Base-by-base conservation (phyloP, 2,113 vertebrate species). In the Dicaeum eximium region DNA sequence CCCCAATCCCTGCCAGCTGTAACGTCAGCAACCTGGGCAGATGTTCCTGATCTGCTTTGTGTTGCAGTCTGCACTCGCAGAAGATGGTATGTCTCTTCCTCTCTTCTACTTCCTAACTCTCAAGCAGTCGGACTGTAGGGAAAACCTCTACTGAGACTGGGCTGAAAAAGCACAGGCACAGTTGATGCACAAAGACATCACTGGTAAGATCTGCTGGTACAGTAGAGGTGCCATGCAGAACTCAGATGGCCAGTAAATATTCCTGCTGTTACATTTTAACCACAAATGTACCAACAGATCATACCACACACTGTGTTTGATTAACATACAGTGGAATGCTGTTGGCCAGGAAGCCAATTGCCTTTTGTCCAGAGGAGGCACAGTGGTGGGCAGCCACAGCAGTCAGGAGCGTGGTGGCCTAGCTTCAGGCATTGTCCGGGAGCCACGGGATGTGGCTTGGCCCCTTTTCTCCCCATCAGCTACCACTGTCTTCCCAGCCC, bases 361-460 rank as follows among this genome's bases (percentile, higher is more conserved):
- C 22, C 31, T 50, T 35, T 64, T 40, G 37, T 51, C 50, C 51
- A 31, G 6, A 22, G 72, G 23, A 62, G 50, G 11, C n/a, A 28
- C 3, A 11, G 48, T 48, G 56, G 16, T 51, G 37, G 30, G 37
- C 89, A 92, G 90, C 33, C 33, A 11, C 2, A 2, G 67, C 54
- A 66, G 37, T 15, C 72, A 72, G 53, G 8, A 60, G 27, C 1
- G 1, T 4, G 13, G n/a, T 66, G 25, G 4, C 5, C 7, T 45
- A 33, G 53, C 24, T 72, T 60, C 57, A 51, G 40, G 18, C 54
- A 25, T 51, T 0, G 0, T 45, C 69, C 24, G 12, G n/a, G 27
- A 77, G n/a, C 53, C 50, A 7, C 0, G 0, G 17, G 28, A 17
- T 37, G 2, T 23, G 38, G 15, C 23, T 56, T 48, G 30, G 31